Evolutionary conservation across 2,888 invertebrate species (phyloP).

Genomic region (Agrotis exclamationis): DNA sequence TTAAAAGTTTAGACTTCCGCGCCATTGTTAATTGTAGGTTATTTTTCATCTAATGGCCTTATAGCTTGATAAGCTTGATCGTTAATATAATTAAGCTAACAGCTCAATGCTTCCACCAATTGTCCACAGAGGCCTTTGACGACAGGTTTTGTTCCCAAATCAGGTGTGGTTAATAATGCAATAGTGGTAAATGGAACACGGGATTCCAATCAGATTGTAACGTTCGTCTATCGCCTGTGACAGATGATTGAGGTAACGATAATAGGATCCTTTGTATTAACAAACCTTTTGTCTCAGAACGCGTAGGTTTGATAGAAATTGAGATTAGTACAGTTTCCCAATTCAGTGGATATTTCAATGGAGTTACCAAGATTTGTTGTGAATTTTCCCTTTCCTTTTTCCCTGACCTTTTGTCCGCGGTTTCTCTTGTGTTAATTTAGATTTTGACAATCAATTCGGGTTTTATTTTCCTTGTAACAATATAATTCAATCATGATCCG

Average conservation of each 20-base stretch:
- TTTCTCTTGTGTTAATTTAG: no score
- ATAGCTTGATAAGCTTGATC: conserved; percentile 52
- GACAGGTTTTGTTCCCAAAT: conserved; percentile 60
- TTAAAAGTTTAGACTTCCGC: conserved; percentile 9
- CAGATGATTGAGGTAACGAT: conserved; percentile 34
- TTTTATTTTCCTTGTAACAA: no score
- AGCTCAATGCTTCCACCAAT: conserved; percentile 40
- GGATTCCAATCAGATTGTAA: conserved; percentile 46
- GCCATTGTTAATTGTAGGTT: conserved; percentile 24
- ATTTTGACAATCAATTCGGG: no score
- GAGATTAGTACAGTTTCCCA: background rate
- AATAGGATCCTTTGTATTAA: conserved; percentile 12
- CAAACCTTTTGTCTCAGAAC: conserved; percentile 9
- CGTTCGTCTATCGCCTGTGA: conserved; percentile 27
- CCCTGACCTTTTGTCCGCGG: no score
- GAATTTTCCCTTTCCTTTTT: conserved; percentile 2
- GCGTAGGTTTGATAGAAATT: background rate
- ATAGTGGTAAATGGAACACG: conserved; percentile 35
- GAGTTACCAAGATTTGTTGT: background rate
- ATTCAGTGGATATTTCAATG: background rate
- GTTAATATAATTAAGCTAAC: conserved; percentile 56
- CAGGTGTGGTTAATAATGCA: conserved; percentile 52
- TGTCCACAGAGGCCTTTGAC: conserved; percentile 41
- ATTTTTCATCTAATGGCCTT: conserved; percentile 39
- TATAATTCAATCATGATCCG: no score